Evolutionary conservation across 2,888 invertebrate genomes (phyloP).

Genomic region (Tubulanus polymorphus): DNA sequence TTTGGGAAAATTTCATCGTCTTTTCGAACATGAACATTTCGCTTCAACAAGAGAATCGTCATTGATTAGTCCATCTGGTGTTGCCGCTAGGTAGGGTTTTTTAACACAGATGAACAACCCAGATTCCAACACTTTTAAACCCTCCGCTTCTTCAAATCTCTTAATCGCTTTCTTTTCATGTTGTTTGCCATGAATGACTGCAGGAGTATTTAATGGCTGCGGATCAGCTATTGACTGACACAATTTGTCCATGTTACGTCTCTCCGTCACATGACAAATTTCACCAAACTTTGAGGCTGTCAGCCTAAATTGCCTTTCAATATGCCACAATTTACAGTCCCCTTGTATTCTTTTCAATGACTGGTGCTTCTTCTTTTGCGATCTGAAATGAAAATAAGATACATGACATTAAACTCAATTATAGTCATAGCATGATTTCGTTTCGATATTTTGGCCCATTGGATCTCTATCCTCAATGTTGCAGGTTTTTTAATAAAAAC

Average conservation of each 20-base stretch:
- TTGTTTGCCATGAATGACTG: conserved; percentile 16
- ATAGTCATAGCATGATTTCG: too few relatives aligned
- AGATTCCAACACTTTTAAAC: conserved; percentile 6
- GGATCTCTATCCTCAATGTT: too few relatives aligned
- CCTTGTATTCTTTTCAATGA: conserved; percentile 13
- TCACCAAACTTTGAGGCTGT: conserved; percentile 23
- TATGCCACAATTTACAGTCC: conserved; percentile 9
- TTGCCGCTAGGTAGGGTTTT: conserved; percentile 17
- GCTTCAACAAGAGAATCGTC: conserved; percentile 15
- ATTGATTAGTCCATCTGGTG: conserved; percentile 20
- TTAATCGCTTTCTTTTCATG: conserved; percentile 14
- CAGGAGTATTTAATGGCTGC: background rate
- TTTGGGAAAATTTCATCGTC: conserved; percentile 10
- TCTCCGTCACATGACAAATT: conserved; percentile 10
- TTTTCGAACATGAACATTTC: conserved; percentile 19
- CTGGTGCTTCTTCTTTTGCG: background rate
- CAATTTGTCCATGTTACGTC: conserved; percentile 14
- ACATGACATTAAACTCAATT: too few relatives aligned
- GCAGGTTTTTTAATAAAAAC: too few relatives aligned
- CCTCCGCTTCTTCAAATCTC: conserved; percentile 8
- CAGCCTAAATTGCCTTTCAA: conserved; percentile 14
- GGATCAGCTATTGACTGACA: conserved; percentile 8
- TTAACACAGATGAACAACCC: conserved; percentile 15
- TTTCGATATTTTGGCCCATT: too few relatives aligned
- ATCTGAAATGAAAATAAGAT: conserved; percentile 16